phyloP scores from a whole-genome alignment of 53 echinoderm and acorn worm genomes.

The Temnopleurus reevesii region DNA sequence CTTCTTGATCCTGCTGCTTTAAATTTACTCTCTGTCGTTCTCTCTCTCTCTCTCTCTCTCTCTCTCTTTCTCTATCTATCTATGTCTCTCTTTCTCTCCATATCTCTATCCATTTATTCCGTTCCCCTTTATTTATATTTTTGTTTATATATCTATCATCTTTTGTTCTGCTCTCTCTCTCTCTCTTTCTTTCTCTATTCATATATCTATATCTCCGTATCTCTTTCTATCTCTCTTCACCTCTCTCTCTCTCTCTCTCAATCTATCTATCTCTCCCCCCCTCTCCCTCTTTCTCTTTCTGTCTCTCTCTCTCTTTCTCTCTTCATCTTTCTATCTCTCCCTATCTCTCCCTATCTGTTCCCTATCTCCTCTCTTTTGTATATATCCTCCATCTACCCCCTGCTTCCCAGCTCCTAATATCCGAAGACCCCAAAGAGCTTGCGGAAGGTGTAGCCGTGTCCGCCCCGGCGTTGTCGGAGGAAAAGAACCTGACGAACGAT shows the following conservation, averaged over 20 bases:
- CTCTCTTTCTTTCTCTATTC: background rate
- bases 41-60: background rate
- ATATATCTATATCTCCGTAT: background rate
- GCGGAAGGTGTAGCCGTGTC: background rate
- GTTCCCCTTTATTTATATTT: background rate
- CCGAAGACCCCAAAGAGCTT: background rate
- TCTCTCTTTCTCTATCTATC: background rate
- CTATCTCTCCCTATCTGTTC: background rate
- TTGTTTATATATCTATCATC: background rate
- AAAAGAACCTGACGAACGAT: background rate
- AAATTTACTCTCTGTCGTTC: background rate
- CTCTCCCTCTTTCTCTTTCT: background rate
- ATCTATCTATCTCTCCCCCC: background rate
- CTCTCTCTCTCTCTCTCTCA: background rate
- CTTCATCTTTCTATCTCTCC: background rate
- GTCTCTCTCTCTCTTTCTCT: background rate
- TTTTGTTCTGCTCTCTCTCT: background rate
- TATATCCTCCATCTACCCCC: background rate
- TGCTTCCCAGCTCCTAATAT: conserved; percentile 4
- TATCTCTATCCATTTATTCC: background rate
- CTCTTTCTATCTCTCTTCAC: background rate
- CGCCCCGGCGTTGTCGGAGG: background rate
- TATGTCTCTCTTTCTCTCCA: background rate
- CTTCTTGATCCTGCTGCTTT: background rate
- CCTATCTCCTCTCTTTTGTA: background rate